Evolutionary conservation across 2,113 vertebrate species (phyloP), one percentile per base, ranked within the genome.

Genomic region (Butorides virescens): DNA sequence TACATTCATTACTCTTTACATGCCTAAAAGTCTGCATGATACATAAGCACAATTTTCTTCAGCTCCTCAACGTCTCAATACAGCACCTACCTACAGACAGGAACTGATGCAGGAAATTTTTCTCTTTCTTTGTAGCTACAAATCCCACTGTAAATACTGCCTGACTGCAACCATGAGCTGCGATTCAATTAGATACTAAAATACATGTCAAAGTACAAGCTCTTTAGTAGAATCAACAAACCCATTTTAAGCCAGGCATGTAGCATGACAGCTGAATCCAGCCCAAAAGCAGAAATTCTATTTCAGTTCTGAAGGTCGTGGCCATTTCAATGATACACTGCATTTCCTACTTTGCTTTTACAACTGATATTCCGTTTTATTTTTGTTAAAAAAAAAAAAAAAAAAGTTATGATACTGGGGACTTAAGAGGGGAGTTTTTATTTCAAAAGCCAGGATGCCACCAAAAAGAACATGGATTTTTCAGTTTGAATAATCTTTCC

Each of bases 381-480:
- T 91, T 85, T 53, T 81, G 50, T 66, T 74, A 75, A 88, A 89
- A 50, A 37, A 37, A 36, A 93, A 90, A 37, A 42, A 42, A 13
- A 42, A 42, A 42, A 44, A 44, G 18, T 73, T 78, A 27, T 0
- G 5, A 30, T 42, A 71, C 27, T 22, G 21, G 61, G 13, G n/a
- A 78, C 66, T 82, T 78, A 20, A 55, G 18, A 55, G 21, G 25
- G 15, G 22, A 74, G 42, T 29, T 63, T 91, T 92, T 61, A n/a
- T 81, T 95, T 93, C 94, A 88, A 81, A 85, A 90, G 59, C 81
- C 85, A 90, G n/a, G 65, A 58, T 58, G 61, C 8, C 4, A 4
- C 23, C 0, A 4, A 78, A 63, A 68, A 65, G 44, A 68, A 58
- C 1, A 5, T 1, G 15, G 58, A 12, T 65, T 70, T 88, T 87